phyloP scores from a whole-genome alignment of 2,888 invertebrate genomes.

The Mechanitis messenoides region DNA sequence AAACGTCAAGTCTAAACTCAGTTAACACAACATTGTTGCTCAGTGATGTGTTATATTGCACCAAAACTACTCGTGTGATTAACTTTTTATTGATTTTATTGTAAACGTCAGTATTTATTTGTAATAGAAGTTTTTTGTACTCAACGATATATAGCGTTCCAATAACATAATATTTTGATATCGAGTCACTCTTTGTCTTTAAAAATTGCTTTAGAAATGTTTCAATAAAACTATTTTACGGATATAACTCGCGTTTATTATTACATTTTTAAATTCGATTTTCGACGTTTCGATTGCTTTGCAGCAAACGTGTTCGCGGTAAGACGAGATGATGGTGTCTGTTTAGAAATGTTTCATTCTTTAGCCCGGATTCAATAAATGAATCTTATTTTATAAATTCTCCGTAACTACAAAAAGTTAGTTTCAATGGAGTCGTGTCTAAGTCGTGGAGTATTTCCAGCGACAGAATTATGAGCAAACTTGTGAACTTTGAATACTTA shows the following conservation, averaged over 20 bases:
- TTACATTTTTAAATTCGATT: too few relatives aligned
- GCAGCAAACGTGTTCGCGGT: too few relatives aligned
- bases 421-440: conserved; percentile 50
- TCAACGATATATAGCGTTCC: too few relatives aligned
- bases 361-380: conserved; percentile 26
- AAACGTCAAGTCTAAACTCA: conserved; percentile 4
- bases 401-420: conserved; percentile 43
- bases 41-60: conserved; percentile 27
- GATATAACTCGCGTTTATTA: too few relatives aligned
- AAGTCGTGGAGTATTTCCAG: conserved; percentile 58
- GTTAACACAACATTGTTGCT: conserved; percentile 21
- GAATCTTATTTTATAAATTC: conserved; percentile 24
- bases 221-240: conserved; percentile 11
- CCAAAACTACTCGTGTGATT: conserved; percentile 22
- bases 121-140: not conserved
- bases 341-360: not conserved
- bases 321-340: too few relatives aligned
- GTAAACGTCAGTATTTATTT: not conserved
- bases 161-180: too few relatives aligned
- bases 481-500: conserved; percentile 37
- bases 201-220: conserved; percentile 22
- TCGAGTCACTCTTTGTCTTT: not conserved
- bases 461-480: conserved; percentile 60
- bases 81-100: conserved; percentile 23
- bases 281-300: too few relatives aligned